Base-by-base conservation (phyloP, 2,888 invertebrate species). In the Amblyjoppa fuscipennis region DNA sequence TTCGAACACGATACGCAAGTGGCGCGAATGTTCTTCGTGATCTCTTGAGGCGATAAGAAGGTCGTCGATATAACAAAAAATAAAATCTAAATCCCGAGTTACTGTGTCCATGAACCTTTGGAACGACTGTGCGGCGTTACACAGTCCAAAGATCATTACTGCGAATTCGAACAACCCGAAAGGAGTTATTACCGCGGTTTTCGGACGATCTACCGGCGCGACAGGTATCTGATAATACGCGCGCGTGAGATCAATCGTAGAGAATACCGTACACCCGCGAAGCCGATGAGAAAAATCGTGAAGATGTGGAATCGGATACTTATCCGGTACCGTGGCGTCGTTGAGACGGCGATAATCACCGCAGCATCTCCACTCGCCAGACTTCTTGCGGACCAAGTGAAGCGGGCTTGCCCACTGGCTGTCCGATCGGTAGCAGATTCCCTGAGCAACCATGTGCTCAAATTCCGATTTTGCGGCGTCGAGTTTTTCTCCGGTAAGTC, bases 301-400 rank as follows among this genome's bases (percentile, higher is more conserved):
- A 2, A 77, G n/a, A 6, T 81, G 59, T 3, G 84, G 71, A 1
- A 73, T 73, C 7, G 70, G 78, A 68, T 84, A 87, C 51, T 88
- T 53, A 70, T 92, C 92, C 0, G 90, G 90, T 2, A 85, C 64
- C 2, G 92, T 93, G 0, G 73, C 31, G 0, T 79, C 61, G 75
- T 92, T 92, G 0, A 92, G 85, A 7, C 69, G 25, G 0, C 92
- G 53, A 73, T 91, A 91, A 59, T 93, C 90, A 0, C 90, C 91
- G 61, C 91, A 91, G 1, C 88, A 89, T 3, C 91, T 34, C 89
- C 88, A 89, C 1, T 84, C 64, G 34, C 88, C 88, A 7, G 81
- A 41, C 61, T 87, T 81, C 75, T 91, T 91, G 1, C 81, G 81
- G 2, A 89, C 90, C 68, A 91, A 74, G 75, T 90, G 91, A 0